Evolutionary conservation across 1,140 invertebrate species (phyloP), one percentile per base, ranked within the genome.

Genomic region (Alviniconcha marisindica): DNA sequence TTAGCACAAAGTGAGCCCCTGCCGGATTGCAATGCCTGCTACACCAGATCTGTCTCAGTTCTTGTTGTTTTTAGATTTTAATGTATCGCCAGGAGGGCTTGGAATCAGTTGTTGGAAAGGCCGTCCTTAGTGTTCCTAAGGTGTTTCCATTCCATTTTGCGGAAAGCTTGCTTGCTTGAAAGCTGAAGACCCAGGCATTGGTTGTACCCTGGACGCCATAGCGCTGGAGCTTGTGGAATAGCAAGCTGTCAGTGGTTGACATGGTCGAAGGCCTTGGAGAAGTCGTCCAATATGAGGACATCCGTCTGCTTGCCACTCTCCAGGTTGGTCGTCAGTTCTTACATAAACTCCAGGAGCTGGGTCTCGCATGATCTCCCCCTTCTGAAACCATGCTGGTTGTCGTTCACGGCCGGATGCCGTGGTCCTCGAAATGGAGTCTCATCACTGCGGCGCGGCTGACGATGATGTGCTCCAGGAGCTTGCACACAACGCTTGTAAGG

Each of bases 1-100:
- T 74, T 33, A n/a, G 3, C n/a, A 5, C 33, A 5, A 5, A 31
- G 7, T 3, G 21, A 40, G 14, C 71, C 78, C 14, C n/a, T 51
- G 66, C 81, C n/a, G n/a, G n/a, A 84, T 36, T 81, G 74, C 4
- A 84, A 40, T 36, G 77, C n/a, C 80, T n/a, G 69, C 33, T 7
- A 48, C 44, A 48, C 44, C 44, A 48, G 18, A 10, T 5, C 18
- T 48, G 44, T 48, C 44, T 18, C 18, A 18, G 5, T 18, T n/a
- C 7, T 48, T 48, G 5, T 5, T 5, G 7, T 48, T 48, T n/a
- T n/a, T 48, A 48, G 18, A 10, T 18, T 48, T 48, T 48, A 18
- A 48, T 48, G 44, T 48, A 48, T 10, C 44, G 44, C 44, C 44
- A 48, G 18, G 18, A 48, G 44, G 44, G 44, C 18, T 48, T 48